Conservation (phyloP, 2,797 vertebrate species). For the Microhierax caerulescens region DNA sequence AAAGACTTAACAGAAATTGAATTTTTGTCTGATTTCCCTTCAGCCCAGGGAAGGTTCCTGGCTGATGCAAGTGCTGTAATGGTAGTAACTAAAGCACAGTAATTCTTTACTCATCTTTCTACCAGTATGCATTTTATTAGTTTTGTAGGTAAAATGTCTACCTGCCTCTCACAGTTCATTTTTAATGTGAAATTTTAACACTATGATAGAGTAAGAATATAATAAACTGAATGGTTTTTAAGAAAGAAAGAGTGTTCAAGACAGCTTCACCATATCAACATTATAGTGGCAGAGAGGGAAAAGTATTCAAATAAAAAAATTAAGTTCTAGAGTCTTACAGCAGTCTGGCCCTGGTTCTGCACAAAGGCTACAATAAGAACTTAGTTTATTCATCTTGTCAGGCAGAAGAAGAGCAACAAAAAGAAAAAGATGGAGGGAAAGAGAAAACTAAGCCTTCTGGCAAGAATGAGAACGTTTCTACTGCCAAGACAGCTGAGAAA, state of each 20-base stretch:
- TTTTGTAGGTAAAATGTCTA: not conserved
- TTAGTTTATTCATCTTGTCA: constrained; percentile 54
- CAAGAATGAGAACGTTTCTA: constrained; percentile 71
- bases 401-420: constrained; percentile 64
- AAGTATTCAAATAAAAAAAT: not conserved
- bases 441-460: not conserved
- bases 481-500: constrained; percentile 68
- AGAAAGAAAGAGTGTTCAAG: not conserved
- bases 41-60: not conserved
- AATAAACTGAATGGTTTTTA: not conserved
- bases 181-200: not conserved
- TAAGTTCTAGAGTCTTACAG: not conserved
- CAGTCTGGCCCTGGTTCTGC: not conserved
- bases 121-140: not conserved
- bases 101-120: not conserved
- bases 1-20: not conserved
- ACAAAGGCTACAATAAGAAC: not conserved
- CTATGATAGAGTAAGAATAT: not conserved
- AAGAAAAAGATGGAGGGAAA: constrained; percentile 53
- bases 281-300: not conserved
- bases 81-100: not conserved
- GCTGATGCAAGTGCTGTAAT: not conserved
- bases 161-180: not conserved
- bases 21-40: not conserved
- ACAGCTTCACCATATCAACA: not conserved